Evolutionary conservation across 2,888 invertebrate species (phyloP).

Genomic region (Cryptophagus acutangulus): DNA sequence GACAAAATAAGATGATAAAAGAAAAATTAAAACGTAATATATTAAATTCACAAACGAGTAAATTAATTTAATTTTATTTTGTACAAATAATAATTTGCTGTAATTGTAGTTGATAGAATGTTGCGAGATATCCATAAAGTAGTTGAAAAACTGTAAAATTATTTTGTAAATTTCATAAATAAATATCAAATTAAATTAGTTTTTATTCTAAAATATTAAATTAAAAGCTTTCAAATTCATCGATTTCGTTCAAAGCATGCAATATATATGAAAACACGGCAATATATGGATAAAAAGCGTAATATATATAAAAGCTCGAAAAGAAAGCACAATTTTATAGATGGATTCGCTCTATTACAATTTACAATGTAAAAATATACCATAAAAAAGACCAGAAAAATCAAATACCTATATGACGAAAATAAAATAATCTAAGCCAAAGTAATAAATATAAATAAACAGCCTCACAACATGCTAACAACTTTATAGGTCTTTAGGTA

Average conservation of each 20-base stretch:
- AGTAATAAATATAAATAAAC: conserved; percentile 19
- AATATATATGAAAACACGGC: conserved; percentile 12
- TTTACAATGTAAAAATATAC: no score
- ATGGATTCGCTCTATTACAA: no score
- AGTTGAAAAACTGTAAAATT: conserved; percentile 34
- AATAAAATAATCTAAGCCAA: conserved; percentile 5
- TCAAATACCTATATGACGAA: background rate
- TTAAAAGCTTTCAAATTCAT: background rate
- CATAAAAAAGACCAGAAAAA: no score
- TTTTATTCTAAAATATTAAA: background rate
- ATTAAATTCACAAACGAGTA: conserved; percentile 14
- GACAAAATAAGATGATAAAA: conserved; percentile 25
- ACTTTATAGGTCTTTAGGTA: conserved; percentile 43
- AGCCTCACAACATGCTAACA: conserved; percentile 52
- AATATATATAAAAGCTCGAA: conserved; percentile 21
- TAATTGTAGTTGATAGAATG: conserved; percentile 52
- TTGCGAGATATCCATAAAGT: conserved; percentile 47
- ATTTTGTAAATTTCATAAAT: background rate
- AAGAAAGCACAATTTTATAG: conserved; percentile 21
- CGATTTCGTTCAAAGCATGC: background rate
- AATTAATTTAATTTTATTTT: conserved; percentile 14
- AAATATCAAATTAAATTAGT: background rate
- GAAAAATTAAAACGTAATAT: conserved; percentile 27
- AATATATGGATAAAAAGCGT: conserved; percentile 17
- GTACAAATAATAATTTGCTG: no score